phyloP scores from a whole-genome alignment of 1,140 invertebrate genomes.

The Manduca sexta region DNA sequence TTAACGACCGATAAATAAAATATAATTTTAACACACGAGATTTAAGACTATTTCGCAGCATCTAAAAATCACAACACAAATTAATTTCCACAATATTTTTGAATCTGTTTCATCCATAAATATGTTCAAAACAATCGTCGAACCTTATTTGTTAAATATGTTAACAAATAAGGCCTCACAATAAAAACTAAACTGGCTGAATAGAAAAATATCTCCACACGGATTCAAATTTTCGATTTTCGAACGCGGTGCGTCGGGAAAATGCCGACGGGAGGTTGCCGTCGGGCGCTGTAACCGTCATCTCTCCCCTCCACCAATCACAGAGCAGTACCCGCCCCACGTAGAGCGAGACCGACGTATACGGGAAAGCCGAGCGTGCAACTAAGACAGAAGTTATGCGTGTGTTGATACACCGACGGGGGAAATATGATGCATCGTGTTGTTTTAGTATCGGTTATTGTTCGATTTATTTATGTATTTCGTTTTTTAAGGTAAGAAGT shows the following conservation, averaged over 20 bases:
- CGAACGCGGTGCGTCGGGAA: slow-evolving; percentile 57
- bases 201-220: slow-evolving; percentile 5
- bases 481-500: slow-evolving; percentile 52
- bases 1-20: too few relatives aligned
- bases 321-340: slow-evolving; percentile 49
- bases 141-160: not conserved
- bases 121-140: too few relatives aligned
- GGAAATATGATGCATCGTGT: slow-evolving; percentile 70
- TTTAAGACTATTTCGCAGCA: too few relatives aligned
- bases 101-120: too few relatives aligned
- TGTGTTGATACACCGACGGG: slow-evolving; percentile 43
- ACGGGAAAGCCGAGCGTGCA: slow-evolving; percentile 28
- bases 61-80: too few relatives aligned
- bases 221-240: slow-evolving; percentile 39
- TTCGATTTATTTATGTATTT: slow-evolving; percentile 61
- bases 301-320: slow-evolving; percentile 59
- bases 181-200: not conserved
- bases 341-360: slow-evolving; percentile 30
- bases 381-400: slow-evolving; percentile 38
- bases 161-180: not conserved
- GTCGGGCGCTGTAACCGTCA: slow-evolving; percentile 22
- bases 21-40: too few relatives aligned
- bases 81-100: too few relatives aligned
- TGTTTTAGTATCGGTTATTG: slow-evolving; percentile 65
- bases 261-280: slow-evolving; percentile 53